These are phyloP conservation scores for Pundamilia nyererei DNA, from an alignment of 2,113 vertebrate species.

Conservation along the genomic window DNA sequence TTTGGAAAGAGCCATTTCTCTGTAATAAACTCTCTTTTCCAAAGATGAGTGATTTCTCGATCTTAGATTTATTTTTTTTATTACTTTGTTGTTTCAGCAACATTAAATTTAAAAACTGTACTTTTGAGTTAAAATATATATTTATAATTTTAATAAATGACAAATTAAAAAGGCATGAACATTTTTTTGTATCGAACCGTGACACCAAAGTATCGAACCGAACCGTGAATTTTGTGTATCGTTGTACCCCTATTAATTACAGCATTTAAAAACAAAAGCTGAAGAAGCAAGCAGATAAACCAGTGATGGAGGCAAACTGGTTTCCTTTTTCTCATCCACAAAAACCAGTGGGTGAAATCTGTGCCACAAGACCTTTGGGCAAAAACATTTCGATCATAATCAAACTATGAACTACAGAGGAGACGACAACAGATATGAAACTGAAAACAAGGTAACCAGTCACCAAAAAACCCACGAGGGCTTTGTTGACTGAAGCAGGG, in stretches of 20 bases:
- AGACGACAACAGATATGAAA: neutral
- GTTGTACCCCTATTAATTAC: neutral
- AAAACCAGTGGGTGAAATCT: neutral
- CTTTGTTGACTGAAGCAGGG: neutral
- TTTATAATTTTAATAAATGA: neutral
- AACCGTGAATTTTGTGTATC: too few species aligned
- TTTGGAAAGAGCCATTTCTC: too few species aligned
- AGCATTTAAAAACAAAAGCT: neutral
- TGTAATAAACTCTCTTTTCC: too few species aligned
- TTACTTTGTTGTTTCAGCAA: too few species aligned
- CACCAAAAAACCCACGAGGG: neutral
- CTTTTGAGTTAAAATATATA: neutral
- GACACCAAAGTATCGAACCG: too few species aligned
- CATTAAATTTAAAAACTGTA: too few species aligned
- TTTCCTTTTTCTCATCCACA: neutral
- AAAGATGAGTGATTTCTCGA: too few species aligned
- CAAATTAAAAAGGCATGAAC: neutral
- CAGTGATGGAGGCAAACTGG: neutral
- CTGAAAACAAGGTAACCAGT: neutral
- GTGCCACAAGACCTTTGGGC: neutral
- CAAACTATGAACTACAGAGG: neutral
- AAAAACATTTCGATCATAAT: neutral
- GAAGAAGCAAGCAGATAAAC: neutral
- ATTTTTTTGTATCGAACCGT: neutral
- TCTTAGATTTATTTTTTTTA: too few species aligned